Conservation (phyloP, 2,797 vertebrate species). For the Harpagifer antarcticus region DNA sequence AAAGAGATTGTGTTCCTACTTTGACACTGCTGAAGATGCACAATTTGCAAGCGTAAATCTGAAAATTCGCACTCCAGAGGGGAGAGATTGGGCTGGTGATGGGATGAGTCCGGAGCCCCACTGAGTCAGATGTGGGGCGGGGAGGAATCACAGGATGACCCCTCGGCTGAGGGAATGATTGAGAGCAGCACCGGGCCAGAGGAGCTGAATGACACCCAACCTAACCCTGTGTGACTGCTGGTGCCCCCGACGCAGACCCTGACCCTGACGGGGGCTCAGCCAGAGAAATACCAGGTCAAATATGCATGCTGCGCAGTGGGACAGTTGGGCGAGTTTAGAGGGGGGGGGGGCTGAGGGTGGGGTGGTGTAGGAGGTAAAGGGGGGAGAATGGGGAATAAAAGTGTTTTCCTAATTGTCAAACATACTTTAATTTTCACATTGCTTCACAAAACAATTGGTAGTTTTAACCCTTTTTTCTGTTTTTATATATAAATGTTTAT, state of each 20-base stretch:
- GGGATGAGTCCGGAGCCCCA: slow-evolving; percentile 79
- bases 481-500: too few relatives aligned
- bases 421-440: background rate
- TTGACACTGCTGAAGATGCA: slow-evolving; percentile 75
- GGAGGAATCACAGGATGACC: slow-evolving; percentile 71
- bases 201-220: slow-evolving; percentile 73
- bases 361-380: slow-evolving; percentile 1
- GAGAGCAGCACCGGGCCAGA: slow-evolving; percentile 66
- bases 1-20: slow-evolving; percentile 78
- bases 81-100: slow-evolving; percentile 76
- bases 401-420: background rate
- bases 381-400: slow-evolving; percentile 13
- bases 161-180: slow-evolving; percentile 71
- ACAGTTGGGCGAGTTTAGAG: slow-evolving; percentile 35
- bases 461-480: too few relatives aligned
- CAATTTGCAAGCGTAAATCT: slow-evolving; percentile 79
- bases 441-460: too few relatives aligned
- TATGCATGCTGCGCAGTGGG: slow-evolving; percentile 53
- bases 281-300: slow-evolving; percentile 75
- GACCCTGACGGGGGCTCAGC: slow-evolving; percentile 62
- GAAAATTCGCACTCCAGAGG: slow-evolving; percentile 77
- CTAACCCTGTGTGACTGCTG: slow-evolving; percentile 61
- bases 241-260: slow-evolving; percentile 53
- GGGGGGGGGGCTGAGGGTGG: background rate
- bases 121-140: slow-evolving; percentile 74